Evolutionary conservation across 2,888 invertebrate species (phyloP).

Genomic region (Latrodectus hesperus): DNA sequence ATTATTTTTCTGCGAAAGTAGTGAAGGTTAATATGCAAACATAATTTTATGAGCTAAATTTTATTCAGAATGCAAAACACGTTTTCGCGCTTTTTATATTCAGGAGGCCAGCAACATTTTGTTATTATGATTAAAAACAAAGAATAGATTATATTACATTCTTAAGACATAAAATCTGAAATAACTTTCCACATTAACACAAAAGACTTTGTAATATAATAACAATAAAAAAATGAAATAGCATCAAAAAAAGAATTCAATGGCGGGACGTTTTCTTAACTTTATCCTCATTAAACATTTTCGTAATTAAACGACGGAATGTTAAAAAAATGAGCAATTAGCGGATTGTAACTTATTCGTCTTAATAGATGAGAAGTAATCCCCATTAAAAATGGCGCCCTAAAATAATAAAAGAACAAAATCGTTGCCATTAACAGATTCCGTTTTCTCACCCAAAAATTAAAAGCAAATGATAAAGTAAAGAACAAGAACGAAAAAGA

Average conservation of each 20-base stretch:
- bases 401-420: constrained; percentile 31
- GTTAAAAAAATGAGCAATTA: constrained; percentile 46
- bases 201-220: constrained; percentile 12
- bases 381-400: constrained; percentile 63
- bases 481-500: constrained; percentile 4
- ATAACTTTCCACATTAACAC: constrained; percentile 21
- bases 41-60: too few relatives aligned
- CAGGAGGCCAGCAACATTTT: not conserved
- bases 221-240: constrained; percentile 5
- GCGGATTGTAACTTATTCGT: constrained; percentile 63
- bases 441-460: constrained; percentile 49
- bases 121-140: not conserved
- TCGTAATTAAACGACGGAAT: constrained; percentile 54
- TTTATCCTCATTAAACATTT: constrained; percentile 62
- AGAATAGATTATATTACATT: not conserved
- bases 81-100: too few relatives aligned
- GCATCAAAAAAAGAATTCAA: constrained; percentile 32
- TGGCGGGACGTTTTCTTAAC: constrained; percentile 46
- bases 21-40: too few relatives aligned
- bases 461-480: constrained; percentile 50
- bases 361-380: constrained; percentile 65
- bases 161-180: not conserved
- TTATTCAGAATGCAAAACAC: too few relatives aligned
- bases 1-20: too few relatives aligned
- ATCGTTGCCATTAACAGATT: constrained; percentile 43